Conservation (phyloP, 1,140 invertebrate species). For the Nephotettix cincticeps region DNA sequence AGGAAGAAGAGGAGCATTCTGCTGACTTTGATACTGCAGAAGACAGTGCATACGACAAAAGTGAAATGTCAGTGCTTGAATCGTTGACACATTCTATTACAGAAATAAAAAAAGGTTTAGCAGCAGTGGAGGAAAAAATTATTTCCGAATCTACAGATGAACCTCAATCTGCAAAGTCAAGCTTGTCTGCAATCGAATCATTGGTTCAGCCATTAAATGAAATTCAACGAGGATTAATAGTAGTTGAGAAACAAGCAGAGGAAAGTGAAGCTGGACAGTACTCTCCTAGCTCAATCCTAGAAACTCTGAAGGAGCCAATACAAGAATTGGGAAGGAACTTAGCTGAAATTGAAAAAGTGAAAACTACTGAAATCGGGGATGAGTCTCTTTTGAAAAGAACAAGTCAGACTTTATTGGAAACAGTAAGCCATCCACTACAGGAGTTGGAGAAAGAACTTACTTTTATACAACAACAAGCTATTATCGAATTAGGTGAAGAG, state of each 20-base stretch:
- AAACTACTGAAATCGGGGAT: slow-evolving; percentile 11
- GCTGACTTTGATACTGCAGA: slow-evolving; percentile 37
- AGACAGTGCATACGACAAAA: slow-evolving; percentile 38
- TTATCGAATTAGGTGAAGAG: slow-evolving; percentile 54
- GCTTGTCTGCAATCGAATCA: slow-evolving; percentile 45
- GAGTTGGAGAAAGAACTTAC: slow-evolving; percentile 60
- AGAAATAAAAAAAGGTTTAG: slow-evolving; percentile 41
- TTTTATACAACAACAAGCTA: slow-evolving; percentile 65
- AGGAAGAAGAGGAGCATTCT: slow-evolving; percentile 32
- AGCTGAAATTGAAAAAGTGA: slow-evolving; percentile 33
- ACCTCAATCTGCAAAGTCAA: slow-evolving; percentile 33
- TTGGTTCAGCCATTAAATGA: slow-evolving; percentile 59
- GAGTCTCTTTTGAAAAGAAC: slow-evolving; percentile 32
- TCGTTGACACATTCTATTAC: slow-evolving; percentile 41
- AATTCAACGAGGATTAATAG: slow-evolving; percentile 58
- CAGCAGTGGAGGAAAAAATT: slow-evolving; percentile 38
- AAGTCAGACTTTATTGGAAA: slow-evolving; percentile 38
- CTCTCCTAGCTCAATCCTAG: slow-evolving; percentile 47
- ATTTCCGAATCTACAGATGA: slow-evolving; percentile 33
- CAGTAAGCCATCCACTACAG: slow-evolving; percentile 49
- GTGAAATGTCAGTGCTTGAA: slow-evolving; percentile 41
- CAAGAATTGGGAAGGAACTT: slow-evolving; percentile 39
- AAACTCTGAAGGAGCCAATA: slow-evolving; percentile 55
- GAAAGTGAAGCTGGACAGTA: slow-evolving; percentile 35
- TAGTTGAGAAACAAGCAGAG: slow-evolving; percentile 45